Conservation (phyloP, 1,140 invertebrate species). For the Eumaeus atala region DNA sequence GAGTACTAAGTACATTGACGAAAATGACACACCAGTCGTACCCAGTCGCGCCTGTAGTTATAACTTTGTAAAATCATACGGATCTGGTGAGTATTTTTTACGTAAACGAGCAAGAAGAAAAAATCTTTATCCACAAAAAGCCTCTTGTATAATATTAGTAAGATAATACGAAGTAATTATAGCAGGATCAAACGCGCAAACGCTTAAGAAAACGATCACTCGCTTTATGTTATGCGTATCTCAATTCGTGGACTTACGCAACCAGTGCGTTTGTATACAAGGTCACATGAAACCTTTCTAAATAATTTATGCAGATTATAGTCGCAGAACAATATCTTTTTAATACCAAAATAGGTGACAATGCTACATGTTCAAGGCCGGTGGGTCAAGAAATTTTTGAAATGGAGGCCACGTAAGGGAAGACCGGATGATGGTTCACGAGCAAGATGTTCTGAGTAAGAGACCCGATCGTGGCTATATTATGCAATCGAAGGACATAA, state of each 20-base stretch:
- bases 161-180: no score
- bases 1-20: no score
- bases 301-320: background rate
- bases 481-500: background rate
- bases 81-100: no score
- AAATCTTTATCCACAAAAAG: no score
- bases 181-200: no score
- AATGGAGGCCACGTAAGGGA: background rate
- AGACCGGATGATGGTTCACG: background rate
- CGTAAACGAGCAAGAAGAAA: no score
- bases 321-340: background rate
- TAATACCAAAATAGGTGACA: background rate
- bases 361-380: background rate
- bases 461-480: no score
- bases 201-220: no score
- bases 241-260: background rate
- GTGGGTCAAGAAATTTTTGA: background rate
- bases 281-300: constrained; percentile 4
- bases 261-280: constrained; percentile 4
- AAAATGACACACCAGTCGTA: no score
- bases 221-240: background rate
- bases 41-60: no score
- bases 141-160: no score
- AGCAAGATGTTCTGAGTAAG: background rate
- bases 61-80: no score